Evolutionary conservation across 1,140 invertebrate genomes (phyloP), one percentile per base, ranked within the genome.

Genomic region (Bradynema listronoti): DNA sequence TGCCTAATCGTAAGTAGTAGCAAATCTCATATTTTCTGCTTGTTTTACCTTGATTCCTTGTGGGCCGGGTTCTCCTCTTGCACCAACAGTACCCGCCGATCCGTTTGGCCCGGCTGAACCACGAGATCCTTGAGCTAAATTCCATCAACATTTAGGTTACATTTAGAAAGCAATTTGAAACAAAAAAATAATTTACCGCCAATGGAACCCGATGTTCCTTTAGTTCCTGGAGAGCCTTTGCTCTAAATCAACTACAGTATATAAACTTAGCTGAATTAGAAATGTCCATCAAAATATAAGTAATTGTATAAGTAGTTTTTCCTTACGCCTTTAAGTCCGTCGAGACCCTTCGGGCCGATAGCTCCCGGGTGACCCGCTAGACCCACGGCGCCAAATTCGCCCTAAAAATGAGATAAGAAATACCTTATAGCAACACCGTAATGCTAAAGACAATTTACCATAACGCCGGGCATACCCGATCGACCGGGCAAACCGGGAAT

Each of bases 121-220:
- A n/a, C 47, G 7, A 30, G 47, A n/a, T 19, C 47, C 47, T 50
- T 32, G 2, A 25, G 34, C 47, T 50, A 4, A 50, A 50, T 24
- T n/a, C n/a, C n/a, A n/a, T n/a, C n/a, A n/a, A 24, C 3, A 5
- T 25, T 30, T 50, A 3, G 5, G 3, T 3, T 30, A 19, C 3
- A 27, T 61, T 47, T 46, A 5, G 4, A 57, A 61, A 19, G 4
- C 19, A 59, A 59, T 57, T 57, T 6, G 34, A 53, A 46, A 6
- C 7, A 7, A 58, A 58, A 56, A 7, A 58, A 56, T 52, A 2
- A 7, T 54, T 58, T 60, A 58, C 56, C 25, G 19, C 33, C 57
- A 50, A 32, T 24, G n/a, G 4, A 32, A 19, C 47, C 47, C 4
- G 5, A 3, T 5, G 16, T 32, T 50, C 47, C 47, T 29, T 29